A percentile compares a stretch with the other conserved stretches of the same genome.
Conservation (phyloP, 2,888 invertebrate genomes). For the Venustoraphidia nigricollis region DNA sequence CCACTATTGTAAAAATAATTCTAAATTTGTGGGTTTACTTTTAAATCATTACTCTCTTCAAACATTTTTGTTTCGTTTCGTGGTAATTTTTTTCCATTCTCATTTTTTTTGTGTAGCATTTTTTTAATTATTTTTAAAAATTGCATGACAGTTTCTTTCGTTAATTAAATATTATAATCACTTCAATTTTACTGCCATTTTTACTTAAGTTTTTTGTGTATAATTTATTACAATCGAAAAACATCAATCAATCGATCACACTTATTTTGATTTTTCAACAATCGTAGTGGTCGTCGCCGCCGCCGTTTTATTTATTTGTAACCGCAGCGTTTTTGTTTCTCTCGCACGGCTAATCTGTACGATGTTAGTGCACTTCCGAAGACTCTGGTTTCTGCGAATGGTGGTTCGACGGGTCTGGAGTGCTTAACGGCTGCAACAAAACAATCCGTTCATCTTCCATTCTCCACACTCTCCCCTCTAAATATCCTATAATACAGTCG, state of each 20-base stretch:
- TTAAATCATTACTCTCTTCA: background rate
- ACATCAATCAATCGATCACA: background rate
- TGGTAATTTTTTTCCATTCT: background rate
- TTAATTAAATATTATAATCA: conserved; percentile 1
- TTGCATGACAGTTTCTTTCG: conserved; percentile 3
- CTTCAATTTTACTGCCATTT: conserved; percentile 2
- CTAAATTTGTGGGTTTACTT: conserved; percentile 4
- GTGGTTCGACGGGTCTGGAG: conserved; percentile 71
- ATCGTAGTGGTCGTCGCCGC: conserved; percentile 9
- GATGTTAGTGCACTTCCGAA: conserved; percentile 63
- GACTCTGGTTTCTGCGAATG: conserved; percentile 65
- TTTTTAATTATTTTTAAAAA: background rate
- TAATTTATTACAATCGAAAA: background rate
- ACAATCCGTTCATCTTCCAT: background rate
- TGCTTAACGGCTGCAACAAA: conserved; percentile 57
- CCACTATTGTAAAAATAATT: conserved; percentile 8
- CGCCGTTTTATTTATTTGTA: conserved; percentile 4
- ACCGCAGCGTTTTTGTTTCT: conserved; percentile 2
- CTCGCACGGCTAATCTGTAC: conserved; percentile 1
- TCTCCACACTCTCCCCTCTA: conserved; percentile 1
- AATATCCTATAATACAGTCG: conserved; percentile 6
- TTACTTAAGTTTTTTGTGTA: background rate
- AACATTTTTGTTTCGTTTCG: background rate
- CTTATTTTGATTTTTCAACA: background rate
- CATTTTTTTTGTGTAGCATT: background rate